phyloP scores from a whole-genome alignment of 2,113 vertebrate species.

The Alethe castanea region DNA sequence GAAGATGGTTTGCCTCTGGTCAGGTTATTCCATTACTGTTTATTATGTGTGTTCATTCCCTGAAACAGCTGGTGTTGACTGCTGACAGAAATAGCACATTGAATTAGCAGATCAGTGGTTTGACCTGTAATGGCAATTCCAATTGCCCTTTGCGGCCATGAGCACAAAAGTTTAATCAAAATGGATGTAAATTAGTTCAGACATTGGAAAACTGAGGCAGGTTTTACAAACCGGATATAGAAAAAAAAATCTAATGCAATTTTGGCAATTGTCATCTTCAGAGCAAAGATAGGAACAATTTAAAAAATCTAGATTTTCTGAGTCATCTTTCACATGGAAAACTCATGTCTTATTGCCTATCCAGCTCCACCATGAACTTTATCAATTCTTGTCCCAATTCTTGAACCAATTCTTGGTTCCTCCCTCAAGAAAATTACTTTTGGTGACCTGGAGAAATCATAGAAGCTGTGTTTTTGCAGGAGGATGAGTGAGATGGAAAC shows the following conservation, averaged over 20 bases:
- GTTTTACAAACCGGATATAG: background rate
- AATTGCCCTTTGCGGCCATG: background rate
- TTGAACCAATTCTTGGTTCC: background rate
- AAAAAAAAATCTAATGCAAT: background rate
- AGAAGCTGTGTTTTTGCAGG: background rate
- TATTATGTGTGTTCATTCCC: background rate
- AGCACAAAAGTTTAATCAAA: background rate
- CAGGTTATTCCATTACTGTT: background rate
- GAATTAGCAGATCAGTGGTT: background rate
- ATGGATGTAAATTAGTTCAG: background rate
- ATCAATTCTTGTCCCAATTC: background rate
- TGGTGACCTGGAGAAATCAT: background rate
- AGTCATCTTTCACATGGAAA: background rate
- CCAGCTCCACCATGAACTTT: background rate
- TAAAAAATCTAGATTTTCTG: background rate
- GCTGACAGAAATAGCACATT: background rate
- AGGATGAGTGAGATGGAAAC: background rate
- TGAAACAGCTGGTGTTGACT: constrained; percentile 22
- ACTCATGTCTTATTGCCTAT: background rate
- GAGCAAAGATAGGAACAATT: background rate
- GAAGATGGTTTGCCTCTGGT: background rate
- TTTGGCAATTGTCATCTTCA: background rate
- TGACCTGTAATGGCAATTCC: background rate
- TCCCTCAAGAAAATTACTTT: background rate
- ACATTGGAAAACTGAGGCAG: background rate